A percentile compares a stretch with the other conserved stretches of the same genome.
These are phyloP conservation scores for Pipa parva DNA, from an alignment of 2,113 vertebrate species.

Conservation along the genomic window DNA sequence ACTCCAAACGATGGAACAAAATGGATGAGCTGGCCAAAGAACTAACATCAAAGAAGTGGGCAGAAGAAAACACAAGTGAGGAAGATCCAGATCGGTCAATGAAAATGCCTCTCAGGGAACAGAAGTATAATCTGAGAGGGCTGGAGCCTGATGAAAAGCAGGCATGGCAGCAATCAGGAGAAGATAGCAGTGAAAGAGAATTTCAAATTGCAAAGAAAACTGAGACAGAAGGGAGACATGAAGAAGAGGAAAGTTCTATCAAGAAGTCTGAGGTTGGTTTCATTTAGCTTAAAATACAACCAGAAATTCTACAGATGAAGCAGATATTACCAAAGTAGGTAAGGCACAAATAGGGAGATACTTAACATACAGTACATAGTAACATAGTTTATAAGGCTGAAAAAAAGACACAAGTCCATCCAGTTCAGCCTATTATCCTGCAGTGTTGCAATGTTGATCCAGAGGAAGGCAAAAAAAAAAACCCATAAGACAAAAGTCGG, in stretches of 20 bases:
- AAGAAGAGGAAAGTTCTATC: constrained; percentile 89
- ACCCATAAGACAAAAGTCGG: too few relatives aligned
- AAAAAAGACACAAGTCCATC: too few relatives aligned
- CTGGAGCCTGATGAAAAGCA: constrained; percentile 47
- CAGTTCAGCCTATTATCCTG: too few relatives aligned
- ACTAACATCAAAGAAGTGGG: constrained; percentile 60
- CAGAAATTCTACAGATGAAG: too few relatives aligned
- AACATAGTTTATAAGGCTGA: too few relatives aligned
- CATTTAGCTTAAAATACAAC: not conserved
- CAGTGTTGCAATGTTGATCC: too few relatives aligned
- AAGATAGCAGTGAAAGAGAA: constrained; percentile 60
- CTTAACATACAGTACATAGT: too few relatives aligned
- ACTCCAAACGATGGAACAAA: constrained; percentile 65
- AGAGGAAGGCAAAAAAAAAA: too few relatives aligned
- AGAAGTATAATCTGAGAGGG: constrained; percentile 49
- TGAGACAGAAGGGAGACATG: constrained; percentile 70
- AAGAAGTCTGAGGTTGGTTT: constrained; percentile 79
- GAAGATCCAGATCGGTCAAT: constrained; percentile 61
- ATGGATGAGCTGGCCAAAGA: constrained; percentile 67
- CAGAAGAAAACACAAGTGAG: constrained; percentile 46
- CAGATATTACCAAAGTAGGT: too few relatives aligned
- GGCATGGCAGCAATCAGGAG: constrained; percentile 68
- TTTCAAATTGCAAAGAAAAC: constrained; percentile 63
- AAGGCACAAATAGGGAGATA: too few relatives aligned
- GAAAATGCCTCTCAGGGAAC: constrained; percentile 55